phyloP scores from a whole-genome alignment of 2,888 invertebrate genomes.

The Drymonia ruficornis region DNA sequence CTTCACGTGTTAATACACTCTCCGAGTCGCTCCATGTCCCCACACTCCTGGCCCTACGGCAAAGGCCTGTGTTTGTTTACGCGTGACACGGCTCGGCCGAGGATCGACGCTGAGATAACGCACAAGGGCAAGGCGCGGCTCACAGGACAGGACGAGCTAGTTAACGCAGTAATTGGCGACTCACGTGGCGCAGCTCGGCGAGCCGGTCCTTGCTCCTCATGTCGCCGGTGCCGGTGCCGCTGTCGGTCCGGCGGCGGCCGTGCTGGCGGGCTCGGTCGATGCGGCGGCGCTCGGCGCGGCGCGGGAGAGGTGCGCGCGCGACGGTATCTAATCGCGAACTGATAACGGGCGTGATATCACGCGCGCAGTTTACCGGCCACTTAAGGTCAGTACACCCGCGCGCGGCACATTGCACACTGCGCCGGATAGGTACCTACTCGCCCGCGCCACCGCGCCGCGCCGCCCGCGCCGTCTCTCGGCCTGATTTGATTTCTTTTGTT shows the following conservation, averaged over 20 bases:
- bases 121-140: neutral
- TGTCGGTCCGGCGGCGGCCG: too few relatives aligned
- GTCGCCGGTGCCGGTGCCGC: slow-evolving; percentile 46
- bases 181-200: slow-evolving; percentile 70
- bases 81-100: slow-evolving; percentile 3
- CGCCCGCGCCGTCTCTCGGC: neutral
- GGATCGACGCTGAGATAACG: neutral
- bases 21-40: neutral
- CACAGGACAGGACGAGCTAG: neutral
- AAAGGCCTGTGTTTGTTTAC: slow-evolving; percentile 25
- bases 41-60: neutral
- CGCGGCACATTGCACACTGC: neutral
- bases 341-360: slow-evolving; percentile 44
- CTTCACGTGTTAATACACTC: neutral
- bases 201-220: slow-evolving; percentile 77
- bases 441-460: neutral
- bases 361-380: slow-evolving; percentile 21
- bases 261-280: slow-evolving; percentile 83
- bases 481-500: neutral
- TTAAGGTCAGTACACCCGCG: slow-evolving; percentile 24
- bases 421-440: neutral
- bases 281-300: slow-evolving; percentile 48
- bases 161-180: slow-evolving; percentile 28
- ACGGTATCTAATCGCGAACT: slow-evolving; percentile 72
- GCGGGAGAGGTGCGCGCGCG: slow-evolving; percentile 52